Evolutionary conservation across 1,140 invertebrate genomes (phyloP).

Genomic region (Drosophila willistoni): DNA sequence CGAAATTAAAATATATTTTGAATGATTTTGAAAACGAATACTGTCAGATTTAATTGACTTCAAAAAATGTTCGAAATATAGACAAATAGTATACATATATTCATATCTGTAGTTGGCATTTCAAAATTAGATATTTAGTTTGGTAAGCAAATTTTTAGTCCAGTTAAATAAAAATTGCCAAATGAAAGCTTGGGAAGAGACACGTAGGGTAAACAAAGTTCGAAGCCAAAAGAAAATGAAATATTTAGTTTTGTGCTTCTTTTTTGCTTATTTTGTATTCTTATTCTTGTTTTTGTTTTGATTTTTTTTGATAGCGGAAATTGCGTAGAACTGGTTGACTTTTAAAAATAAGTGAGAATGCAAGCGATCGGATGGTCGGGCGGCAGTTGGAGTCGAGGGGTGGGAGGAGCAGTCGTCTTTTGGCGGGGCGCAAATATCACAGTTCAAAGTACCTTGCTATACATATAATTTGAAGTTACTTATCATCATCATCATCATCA

Average conservation of each 20-base stretch:
- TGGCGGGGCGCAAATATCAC: slow-evolving; percentile 37
- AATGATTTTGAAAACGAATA: no score
- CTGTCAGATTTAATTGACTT: no score
- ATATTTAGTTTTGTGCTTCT: slow-evolving; percentile 2
- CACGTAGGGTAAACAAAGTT: neutral
- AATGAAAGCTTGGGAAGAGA: no score
- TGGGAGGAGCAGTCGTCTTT: neutral
- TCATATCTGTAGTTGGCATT: no score
- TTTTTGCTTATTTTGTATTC: no score
- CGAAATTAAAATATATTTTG: no score
- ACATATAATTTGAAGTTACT: neutral
- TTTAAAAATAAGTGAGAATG: slow-evolving; percentile 7
- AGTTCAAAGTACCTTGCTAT: slow-evolving; percentile 35
- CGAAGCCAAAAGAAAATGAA: neutral
- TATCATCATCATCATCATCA: slow-evolving; percentile 17
- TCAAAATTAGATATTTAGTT: no score
- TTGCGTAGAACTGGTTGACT: slow-evolving; percentile 15
- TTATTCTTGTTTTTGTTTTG: slow-evolving; percentile 8
- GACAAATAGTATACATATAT: no score
- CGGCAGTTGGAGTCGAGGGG: neutral
- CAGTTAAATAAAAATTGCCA: no score
- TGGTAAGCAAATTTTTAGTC: no score
- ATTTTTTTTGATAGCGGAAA: slow-evolving; percentile 17
- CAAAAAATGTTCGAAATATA: no score
- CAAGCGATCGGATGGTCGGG: neutral